Percentiles rank a stretch among this genome's conserved stretches.
Conservation (phyloP, 2,888 invertebrate genomes). For the Gasteruption jaculator region DNA sequence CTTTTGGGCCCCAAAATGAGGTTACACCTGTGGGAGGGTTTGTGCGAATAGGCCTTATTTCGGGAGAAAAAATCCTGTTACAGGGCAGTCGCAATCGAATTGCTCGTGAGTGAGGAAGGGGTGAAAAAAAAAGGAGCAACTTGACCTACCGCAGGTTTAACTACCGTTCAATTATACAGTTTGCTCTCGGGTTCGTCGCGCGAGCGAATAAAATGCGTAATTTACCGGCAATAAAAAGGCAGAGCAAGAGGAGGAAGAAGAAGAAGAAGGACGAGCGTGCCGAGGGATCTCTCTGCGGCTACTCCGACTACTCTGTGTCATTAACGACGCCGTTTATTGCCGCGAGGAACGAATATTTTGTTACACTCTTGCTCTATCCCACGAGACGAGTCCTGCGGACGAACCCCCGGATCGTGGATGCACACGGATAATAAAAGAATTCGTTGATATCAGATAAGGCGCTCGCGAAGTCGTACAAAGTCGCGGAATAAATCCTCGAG, state of each 20-base stretch:
- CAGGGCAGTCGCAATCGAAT: too few species aligned
- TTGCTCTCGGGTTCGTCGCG: constrained; percentile 37
- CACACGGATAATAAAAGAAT: too few species aligned
- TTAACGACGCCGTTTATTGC: constrained; percentile 50
- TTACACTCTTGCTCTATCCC: too few species aligned
- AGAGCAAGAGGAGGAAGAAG: constrained; percentile 27
- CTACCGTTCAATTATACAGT: constrained; percentile 42
- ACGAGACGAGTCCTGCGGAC: too few species aligned
- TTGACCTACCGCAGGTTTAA: constrained; percentile 43
- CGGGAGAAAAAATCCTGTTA: too few species aligned
- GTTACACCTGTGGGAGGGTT: too few species aligned
- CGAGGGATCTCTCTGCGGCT: constrained; percentile 21
- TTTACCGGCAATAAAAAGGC: constrained; percentile 49
- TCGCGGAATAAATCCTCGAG: too few species aligned
- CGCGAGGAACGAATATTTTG: constrained; percentile 45
- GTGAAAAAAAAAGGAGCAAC: constrained; percentile 23
- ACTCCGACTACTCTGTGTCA: constrained; percentile 36
- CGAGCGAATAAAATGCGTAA: constrained; percentile 45
- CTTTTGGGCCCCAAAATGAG: too few species aligned
- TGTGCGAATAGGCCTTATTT: too few species aligned
- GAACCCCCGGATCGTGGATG: constrained; percentile 8
- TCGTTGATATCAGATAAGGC: too few species aligned
- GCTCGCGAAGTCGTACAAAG: too few species aligned
- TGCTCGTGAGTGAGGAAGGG: constrained; percentile 19
- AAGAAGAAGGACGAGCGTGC: constrained; percentile 23